phyloP scores from a whole-genome alignment of 2,888 invertebrate species.

The Pogonocherus hispidulus region DNA sequence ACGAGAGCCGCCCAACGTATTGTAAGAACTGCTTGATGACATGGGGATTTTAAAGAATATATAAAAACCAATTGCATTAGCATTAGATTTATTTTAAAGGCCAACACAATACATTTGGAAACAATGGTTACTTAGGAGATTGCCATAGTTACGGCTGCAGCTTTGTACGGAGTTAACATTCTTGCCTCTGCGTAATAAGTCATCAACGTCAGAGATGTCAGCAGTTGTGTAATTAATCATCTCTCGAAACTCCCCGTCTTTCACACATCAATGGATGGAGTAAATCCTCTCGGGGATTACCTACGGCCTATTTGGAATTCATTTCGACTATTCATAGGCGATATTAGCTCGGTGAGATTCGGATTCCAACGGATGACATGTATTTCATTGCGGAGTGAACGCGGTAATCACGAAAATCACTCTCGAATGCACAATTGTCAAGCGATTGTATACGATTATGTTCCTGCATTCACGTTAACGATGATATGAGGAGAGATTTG shows the following conservation, averaged over 20 bases:
- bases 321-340: constrained; percentile 32
- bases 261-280: constrained; percentile 56
- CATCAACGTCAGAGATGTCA: constrained; percentile 65
- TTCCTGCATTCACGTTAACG: constrained; percentile 24
- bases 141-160: constrained; percentile 52
- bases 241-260: constrained; percentile 54
- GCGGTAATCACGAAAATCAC: constrained; percentile 28
- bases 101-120: constrained; percentile 60
- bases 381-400: constrained; percentile 29
- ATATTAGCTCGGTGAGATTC: constrained; percentile 28
- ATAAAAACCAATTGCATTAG: constrained; percentile 65
- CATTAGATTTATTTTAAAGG: constrained; percentile 61
- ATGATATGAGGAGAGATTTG: constrained; percentile 24
- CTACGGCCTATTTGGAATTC: constrained; percentile 34
- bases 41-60: constrained; percentile 52
- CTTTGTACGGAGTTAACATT: constrained; percentile 59
- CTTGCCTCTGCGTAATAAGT: constrained; percentile 62
- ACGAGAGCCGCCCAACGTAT: constrained; percentile 19
- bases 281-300: constrained; percentile 33
- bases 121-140: constrained; percentile 64
- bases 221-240: constrained; percentile 66
- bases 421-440: constrained; percentile 24
- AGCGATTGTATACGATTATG: constrained; percentile 30
- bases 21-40: constrained; percentile 39
- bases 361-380: constrained; percentile 30